phyloP scores from a whole-genome alignment of 2,113 vertebrate genomes.

The Takifugu bimaculatus region DNA sequence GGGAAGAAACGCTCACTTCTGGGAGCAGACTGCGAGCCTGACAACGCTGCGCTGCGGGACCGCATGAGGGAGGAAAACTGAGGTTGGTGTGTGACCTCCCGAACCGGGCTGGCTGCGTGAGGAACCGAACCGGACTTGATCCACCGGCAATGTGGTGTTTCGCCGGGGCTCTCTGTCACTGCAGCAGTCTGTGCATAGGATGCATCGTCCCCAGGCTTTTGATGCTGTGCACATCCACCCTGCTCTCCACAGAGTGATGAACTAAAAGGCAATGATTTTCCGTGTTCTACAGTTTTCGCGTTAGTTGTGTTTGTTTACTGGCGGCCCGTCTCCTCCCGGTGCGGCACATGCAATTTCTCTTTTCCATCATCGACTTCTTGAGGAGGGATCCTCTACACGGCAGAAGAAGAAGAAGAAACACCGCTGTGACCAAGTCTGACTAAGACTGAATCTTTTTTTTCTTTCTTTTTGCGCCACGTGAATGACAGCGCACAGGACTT shows the following conservation, averaged over 20 bases:
- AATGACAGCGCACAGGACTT: constrained; percentile 88
- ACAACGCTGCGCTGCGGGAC: constrained; percentile 70
- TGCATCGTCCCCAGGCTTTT: constrained; percentile 88
- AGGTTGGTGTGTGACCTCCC: constrained; percentile 71
- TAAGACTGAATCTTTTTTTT: constrained; percentile 74
- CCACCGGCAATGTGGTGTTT: constrained; percentile 70
- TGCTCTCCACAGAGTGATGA: constrained; percentile 83
- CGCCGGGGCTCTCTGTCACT: constrained; percentile 76
- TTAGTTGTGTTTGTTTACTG: constrained; percentile 81
- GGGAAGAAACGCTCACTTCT: constrained; percentile 45
- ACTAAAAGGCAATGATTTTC: constrained; percentile 88
- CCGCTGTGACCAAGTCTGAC: constrained; percentile 85
- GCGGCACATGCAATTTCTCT: constrained; percentile 78
- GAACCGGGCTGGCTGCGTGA: constrained; percentile 6
- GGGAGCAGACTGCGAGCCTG: constrained; percentile 22
- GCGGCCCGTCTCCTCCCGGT: constrained; percentile 70
- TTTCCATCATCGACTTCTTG: constrained; percentile 77
- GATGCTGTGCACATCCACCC: constrained; percentile 94
- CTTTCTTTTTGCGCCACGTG: constrained; percentile 76
- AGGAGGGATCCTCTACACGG: constrained; percentile 80
- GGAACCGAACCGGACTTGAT: constrained; percentile 72
- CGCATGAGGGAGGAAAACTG: constrained; percentile 58
- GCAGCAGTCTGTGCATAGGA: constrained; percentile 90
- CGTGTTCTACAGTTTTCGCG: constrained; percentile 80
- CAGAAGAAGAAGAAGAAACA: constrained; percentile 81